Percentiles rank a stretch among this genome's conserved stretches.
Evolutionary conservation across 2,113 vertebrate genomes (phyloP).

Genomic region (Labeo rohita): DNA sequence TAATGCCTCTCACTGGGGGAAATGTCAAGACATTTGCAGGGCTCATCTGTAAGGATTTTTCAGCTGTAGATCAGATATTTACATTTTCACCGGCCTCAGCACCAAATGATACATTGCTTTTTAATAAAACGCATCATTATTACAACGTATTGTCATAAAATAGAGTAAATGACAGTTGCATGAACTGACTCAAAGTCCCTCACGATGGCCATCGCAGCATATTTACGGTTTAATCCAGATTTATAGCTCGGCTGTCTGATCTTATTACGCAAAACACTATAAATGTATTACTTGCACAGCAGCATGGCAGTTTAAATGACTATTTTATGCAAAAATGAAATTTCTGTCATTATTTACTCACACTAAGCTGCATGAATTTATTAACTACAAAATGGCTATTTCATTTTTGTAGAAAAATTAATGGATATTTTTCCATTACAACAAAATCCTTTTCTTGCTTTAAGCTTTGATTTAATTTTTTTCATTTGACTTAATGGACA

Average conservation of each 20-base stretch:
- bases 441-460: neutral
- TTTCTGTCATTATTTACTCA: neutral
- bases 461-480: neutral
- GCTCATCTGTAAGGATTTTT: neutral
- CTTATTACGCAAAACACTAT: neutral
- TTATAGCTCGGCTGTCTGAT: neutral
- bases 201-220: neutral
- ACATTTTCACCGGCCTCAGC: neutral
- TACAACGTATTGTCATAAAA: neutral
- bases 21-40: constrained; percentile 28
- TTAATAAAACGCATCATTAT: neutral
- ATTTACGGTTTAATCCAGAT: neutral
- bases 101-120: neutral
- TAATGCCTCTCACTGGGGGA: constrained; percentile 9
- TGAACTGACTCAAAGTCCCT: neutral
- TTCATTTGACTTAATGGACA: neutral
- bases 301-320: neutral
- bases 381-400: neutral
- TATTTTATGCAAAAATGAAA: neutral
- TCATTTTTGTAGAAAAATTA: neutral
- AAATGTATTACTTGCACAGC: neutral
- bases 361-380: neutral
- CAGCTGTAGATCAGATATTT: neutral
- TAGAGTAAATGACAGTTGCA: neutral
- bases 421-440: neutral